Conservation (phyloP, 2,113 vertebrate species). For the Thomomys bottae region DNA sequence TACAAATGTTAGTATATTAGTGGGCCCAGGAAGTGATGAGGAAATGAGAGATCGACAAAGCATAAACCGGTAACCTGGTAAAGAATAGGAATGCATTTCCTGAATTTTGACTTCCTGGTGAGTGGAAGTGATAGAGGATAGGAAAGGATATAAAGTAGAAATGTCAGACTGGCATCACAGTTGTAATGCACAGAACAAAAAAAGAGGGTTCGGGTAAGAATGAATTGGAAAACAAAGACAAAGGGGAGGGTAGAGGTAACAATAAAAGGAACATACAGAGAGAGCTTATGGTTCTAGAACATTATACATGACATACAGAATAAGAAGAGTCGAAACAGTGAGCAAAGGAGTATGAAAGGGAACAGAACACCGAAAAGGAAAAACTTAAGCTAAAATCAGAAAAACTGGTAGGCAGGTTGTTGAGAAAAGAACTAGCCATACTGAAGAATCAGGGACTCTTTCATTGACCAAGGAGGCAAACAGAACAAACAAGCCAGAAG, state of each 20-base stretch:
- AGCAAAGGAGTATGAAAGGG: neutral
- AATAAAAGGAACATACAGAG: neutral
- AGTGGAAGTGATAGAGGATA: neutral
- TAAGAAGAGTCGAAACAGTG: neutral
- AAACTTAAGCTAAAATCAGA: neutral
- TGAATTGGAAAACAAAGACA: no score
- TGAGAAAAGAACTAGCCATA: neutral
- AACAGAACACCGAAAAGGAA: neutral
- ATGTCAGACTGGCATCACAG: neutral
- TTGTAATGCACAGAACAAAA: neutral
- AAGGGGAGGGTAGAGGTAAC: neutral
- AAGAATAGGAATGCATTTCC: neutral
- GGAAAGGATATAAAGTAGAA: neutral
- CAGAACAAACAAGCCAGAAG: no score
- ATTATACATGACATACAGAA: neutral
- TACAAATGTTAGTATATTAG: no score
- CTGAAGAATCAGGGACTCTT: neutral
- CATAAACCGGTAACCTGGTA: no score
- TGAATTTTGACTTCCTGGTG: neutral
- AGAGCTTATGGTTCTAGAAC: neutral
- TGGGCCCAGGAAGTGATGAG: neutral
- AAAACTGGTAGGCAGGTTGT: neutral
- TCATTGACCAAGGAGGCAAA: neutral
- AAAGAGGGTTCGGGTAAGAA: neutral
- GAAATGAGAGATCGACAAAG: neutral